Evolutionary conservation across 1,140 invertebrate species (phyloP).

Genomic region (Heliconius himera): DNA sequence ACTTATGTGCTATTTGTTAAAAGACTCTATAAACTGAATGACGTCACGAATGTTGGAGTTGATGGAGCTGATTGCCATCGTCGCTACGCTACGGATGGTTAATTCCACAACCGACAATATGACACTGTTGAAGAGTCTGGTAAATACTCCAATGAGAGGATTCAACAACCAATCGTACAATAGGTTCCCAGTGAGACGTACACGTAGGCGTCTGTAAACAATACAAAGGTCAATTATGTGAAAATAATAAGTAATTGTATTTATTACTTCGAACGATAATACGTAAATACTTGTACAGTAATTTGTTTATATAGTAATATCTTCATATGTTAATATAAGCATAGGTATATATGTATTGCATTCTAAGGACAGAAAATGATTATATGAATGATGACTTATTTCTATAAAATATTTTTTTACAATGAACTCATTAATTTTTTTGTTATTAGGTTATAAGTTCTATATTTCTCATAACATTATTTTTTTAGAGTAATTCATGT

Average conservation of each 20-base stretch:
- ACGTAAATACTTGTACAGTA: too few relatives aligned
- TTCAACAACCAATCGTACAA: constrained; percentile 76
- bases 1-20: not conserved
- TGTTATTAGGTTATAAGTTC: too few relatives aligned
- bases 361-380: too few relatives aligned
- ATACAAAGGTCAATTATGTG: not conserved
- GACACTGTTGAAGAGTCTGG: constrained; percentile 68
- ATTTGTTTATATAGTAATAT: too few relatives aligned
- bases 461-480: too few relatives aligned
- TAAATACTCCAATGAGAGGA: constrained; percentile 67
- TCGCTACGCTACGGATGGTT: constrained; percentile 56
- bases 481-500: too few relatives aligned
- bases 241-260: not conserved
- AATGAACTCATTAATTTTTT: too few relatives aligned
- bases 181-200: constrained; percentile 74
- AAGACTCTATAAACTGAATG: constrained; percentile 37
- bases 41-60: constrained; percentile 39
- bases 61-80: constrained; percentile 46
- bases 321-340: too few relatives aligned
- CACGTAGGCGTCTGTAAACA: constrained; percentile 64
- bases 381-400: too few relatives aligned
- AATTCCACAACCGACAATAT: constrained; percentile 68
- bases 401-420: too few relatives aligned
- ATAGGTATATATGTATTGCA: too few relatives aligned
- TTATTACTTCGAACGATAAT: not conserved